These are phyloP conservation scores for Catocala nupta DNA, from an alignment of 2,888 invertebrate species.

Conservation along the genomic window DNA sequence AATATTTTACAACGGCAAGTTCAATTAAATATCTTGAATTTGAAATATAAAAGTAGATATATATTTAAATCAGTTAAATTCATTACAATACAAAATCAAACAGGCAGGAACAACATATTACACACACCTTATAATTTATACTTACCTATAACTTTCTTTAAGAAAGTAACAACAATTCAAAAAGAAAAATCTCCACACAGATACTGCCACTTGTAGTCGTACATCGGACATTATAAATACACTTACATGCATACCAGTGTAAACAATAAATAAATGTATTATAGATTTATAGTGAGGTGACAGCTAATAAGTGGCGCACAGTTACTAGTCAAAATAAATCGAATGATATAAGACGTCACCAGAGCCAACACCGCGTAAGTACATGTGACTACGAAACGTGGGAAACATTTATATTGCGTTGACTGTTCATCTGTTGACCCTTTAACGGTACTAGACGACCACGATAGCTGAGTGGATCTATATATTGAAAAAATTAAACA, in stretches of 20 bases:
- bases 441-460: slow-evolving; percentile 64
- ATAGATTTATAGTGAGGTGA: slow-evolving; percentile 50
- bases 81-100: background rate
- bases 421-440: slow-evolving; percentile 72
- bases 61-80: background rate
- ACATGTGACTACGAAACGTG: slow-evolving; percentile 70
- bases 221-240: slow-evolving; percentile 25
- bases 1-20: no score
- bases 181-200: slow-evolving; percentile 36
- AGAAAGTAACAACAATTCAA: slow-evolving; percentile 30
- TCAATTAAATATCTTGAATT: no score
- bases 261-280: slow-evolving; percentile 56
- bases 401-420: slow-evolving; percentile 71
- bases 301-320: slow-evolving; percentile 61
- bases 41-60: no score
- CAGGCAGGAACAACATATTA: background rate
- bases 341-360: slow-evolving; percentile 55
- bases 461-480: background rate
- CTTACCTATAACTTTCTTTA: no score
- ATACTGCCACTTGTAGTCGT: slow-evolving; percentile 23
- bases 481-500: background rate
- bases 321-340: slow-evolving; percentile 63
- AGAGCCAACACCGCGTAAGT: slow-evolving; percentile 55
- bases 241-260: slow-evolving; percentile 43
- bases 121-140: background rate